Conservation (phyloP, 1,140 invertebrate species). For the Popillia japonica region DNA sequence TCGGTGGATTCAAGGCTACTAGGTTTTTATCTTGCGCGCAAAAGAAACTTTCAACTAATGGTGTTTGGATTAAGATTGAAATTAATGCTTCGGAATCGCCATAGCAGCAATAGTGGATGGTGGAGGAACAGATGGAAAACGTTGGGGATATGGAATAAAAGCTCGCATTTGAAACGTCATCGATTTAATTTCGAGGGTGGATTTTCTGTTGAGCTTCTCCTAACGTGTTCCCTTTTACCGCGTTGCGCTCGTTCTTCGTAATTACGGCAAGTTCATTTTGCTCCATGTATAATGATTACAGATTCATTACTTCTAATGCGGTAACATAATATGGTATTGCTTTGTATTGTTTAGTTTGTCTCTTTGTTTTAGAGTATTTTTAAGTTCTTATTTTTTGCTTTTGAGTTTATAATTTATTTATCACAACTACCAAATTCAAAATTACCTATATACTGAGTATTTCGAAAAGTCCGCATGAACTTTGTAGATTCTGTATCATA, state of each 20-base stretch:
- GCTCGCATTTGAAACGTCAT: conserved; percentile 31
- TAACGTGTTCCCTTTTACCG: neutral
- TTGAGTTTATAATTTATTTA: neutral
- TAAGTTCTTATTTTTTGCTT: neutral
- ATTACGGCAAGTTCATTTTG: neutral
- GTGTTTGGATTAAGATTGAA: conserved; percentile 34
- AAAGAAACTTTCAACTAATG: conserved; percentile 35
- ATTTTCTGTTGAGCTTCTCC: conserved; percentile 24
- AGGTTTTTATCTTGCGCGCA: neutral
- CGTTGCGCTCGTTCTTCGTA: neutral
- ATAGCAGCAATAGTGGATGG: conserved; percentile 19
- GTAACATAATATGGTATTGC: neutral
- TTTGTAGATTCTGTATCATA: no score
- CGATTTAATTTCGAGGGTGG: conserved; percentile 33
- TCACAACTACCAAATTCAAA: no score
- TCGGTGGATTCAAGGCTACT: neutral
- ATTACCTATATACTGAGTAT: no score
- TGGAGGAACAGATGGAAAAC: neutral
- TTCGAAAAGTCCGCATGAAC: no score
- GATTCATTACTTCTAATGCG: neutral
- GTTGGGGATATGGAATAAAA: conserved; percentile 20
- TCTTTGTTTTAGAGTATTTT: neutral
- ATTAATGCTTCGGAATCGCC: conserved; percentile 27
- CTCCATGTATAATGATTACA: neutral
- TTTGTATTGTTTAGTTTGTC: neutral